These are phyloP conservation scores for Diadema setosum DNA, from an alignment of 35 echinoderm and acorn worm genomes.

Conservation along the genomic window DNA sequence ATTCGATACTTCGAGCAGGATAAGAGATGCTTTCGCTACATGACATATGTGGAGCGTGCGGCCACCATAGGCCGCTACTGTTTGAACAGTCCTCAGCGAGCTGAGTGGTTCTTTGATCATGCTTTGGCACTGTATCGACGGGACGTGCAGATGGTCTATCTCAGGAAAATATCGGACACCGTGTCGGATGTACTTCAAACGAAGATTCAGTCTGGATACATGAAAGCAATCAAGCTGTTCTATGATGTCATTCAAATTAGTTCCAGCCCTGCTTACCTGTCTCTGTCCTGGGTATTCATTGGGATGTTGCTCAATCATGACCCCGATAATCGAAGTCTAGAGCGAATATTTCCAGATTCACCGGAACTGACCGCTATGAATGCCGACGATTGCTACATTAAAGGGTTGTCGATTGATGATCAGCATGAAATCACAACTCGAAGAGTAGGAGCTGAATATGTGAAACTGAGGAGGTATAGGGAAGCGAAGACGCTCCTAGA, in stretches of 20 bases:
- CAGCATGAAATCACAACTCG: conserved; percentile 30
- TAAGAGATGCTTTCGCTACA: conserved; percentile 66
- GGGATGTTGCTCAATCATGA: conserved; percentile 77
- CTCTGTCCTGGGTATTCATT: conserved; percentile 73
- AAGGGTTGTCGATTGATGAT: conserved; percentile 14
- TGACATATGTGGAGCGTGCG: conserved; percentile 70
- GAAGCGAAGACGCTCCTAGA: conserved; percentile 41
- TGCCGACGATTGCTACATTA: conserved; percentile 41
- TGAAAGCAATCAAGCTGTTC: conserved; percentile 44
- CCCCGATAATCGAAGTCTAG: not conserved
- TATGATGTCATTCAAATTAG: conserved; percentile 35
- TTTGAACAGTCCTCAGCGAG: not conserved
- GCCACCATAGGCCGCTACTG: conserved; percentile 33
- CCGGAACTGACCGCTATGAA: not conserved
- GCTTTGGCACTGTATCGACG: conserved; percentile 62
- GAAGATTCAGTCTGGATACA: conserved; percentile 26
- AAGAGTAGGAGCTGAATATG: conserved; percentile 69
- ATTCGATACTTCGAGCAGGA: conserved; percentile 83
- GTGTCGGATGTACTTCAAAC: not conserved
- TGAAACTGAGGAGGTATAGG: conserved; percentile 28
- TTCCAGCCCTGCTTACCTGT: not conserved
- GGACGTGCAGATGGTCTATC: conserved; percentile 78
- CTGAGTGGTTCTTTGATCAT: conserved; percentile 90
- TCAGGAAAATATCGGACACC: not conserved
- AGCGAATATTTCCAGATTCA: conserved; percentile 6